These are phyloP conservation scores for Hypena proboscidalis DNA, from an alignment of 2,888 invertebrate genomes.

Conservation along the genomic window DNA sequence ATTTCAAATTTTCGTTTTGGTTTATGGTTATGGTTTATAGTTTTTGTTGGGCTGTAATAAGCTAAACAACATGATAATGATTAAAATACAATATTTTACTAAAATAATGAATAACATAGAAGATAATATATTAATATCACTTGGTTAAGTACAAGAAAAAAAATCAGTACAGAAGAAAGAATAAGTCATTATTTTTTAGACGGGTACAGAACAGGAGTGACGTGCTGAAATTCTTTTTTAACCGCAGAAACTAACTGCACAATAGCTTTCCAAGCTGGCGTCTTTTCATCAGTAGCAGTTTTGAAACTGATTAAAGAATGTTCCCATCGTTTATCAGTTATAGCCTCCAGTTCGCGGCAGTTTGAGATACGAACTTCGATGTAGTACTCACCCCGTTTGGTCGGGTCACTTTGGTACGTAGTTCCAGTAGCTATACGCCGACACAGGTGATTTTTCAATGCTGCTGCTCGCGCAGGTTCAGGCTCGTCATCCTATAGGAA, in stretches of 20 bases:
- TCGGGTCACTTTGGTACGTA: conserved; percentile 1
- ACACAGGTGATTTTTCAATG: neutral
- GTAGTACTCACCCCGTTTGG: conserved; percentile 2
- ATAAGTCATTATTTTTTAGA: conserved; percentile 2
- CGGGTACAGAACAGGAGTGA: neutral
- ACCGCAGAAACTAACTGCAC: neutral
- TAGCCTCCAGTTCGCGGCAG: conserved; percentile 2
- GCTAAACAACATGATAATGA: too few relatives aligned
- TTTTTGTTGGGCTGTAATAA: too few relatives aligned
- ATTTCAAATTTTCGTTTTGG: too few relatives aligned
- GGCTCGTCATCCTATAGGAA: too few relatives aligned
- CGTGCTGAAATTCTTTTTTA: too few relatives aligned
- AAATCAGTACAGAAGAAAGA: too few relatives aligned
- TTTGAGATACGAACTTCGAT: conserved; percentile 1
- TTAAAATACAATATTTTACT: too few relatives aligned
- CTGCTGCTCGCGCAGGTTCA: neutral
- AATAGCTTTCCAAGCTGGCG: conserved; percentile 1
- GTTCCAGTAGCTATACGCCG: neutral
- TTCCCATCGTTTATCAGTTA: neutral
- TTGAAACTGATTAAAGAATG: neutral
- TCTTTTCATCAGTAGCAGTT: neutral
- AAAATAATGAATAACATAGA: too few relatives aligned
- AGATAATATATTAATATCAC: too few relatives aligned
- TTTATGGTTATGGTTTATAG: too few relatives aligned
- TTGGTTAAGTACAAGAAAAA: too few relatives aligned